Evolutionary conservation across 1,140 invertebrate species (phyloP).

Genomic region (Psilanteris sp.): DNA sequence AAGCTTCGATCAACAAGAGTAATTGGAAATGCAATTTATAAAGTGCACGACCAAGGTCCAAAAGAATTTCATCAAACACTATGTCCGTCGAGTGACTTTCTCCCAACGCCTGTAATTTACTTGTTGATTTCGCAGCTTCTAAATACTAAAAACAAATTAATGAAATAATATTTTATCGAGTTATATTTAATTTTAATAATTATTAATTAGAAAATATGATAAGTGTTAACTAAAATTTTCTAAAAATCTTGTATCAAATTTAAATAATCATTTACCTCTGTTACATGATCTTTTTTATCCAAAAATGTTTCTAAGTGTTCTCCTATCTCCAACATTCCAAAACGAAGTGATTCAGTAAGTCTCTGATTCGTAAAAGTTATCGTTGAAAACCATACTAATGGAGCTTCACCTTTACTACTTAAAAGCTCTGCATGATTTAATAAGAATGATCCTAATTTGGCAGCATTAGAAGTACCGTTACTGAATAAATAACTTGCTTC

Average conservation of each 20-base stretch:
- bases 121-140: conserved; percentile 86
- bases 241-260: too few relatives aligned
- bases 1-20: conserved; percentile 92
- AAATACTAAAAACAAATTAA: conserved; percentile 87
- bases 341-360: conserved; percentile 89
- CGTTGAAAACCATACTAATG: conserved; percentile 87
- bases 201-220: too few relatives aligned
- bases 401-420: conserved; percentile 83
- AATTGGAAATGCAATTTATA: conserved; percentile 97
- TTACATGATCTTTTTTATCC: conserved; percentile 93
- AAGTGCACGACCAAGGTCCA: conserved; percentile 89
- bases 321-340: conserved; percentile 94
- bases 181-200: conserved; percentile 4
- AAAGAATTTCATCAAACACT: conserved; percentile 82
- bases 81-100: conserved; percentile 82
- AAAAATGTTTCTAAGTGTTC: conserved; percentile 97
- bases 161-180: too few relatives aligned
- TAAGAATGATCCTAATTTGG: conserved; percentile 82
- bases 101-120: conserved; percentile 86
- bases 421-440: conserved; percentile 84
- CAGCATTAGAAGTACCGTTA: conserved; percentile 70
- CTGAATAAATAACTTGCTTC: conserved; percentile 80
- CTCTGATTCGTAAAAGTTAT: conserved; percentile 82
- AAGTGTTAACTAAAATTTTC: too few relatives aligned
- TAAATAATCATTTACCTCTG: conserved; percentile 90